Evolutionary conservation across 2,888 invertebrate species (phyloP).

Genomic region (Mechanitis messenoides): DNA sequence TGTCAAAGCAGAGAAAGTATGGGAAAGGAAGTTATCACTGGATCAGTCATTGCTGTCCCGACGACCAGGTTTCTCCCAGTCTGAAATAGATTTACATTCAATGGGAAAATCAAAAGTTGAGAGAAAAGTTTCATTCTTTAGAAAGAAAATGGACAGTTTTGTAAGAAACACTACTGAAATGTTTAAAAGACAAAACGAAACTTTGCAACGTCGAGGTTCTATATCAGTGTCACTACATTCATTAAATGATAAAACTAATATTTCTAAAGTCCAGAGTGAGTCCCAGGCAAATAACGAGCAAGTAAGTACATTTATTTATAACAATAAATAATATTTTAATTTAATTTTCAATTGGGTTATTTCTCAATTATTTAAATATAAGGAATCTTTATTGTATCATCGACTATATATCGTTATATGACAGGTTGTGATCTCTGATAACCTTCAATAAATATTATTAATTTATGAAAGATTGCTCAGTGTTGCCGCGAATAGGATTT

Average conservation of each 20-base stretch:
- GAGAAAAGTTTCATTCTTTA: conserved; percentile 67
- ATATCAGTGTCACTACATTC: conserved; percentile 64
- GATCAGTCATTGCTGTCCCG: conserved; percentile 58
- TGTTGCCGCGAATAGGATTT: not conserved
- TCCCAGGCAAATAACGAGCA: conserved; percentile 10
- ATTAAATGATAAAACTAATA: conserved; percentile 42
- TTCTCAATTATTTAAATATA: too few relatives aligned
- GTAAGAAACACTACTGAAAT: conserved; percentile 66
- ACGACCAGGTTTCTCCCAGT: conserved; percentile 58
- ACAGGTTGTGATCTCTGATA: not conserved
- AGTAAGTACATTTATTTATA: conserved; percentile 11
- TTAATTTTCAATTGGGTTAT: too few relatives aligned
- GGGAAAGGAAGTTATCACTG: conserved; percentile 61
- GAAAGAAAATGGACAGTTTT: conserved; percentile 68
- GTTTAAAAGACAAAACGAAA: conserved; percentile 50
- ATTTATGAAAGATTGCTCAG: not conserved
- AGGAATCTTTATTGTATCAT: too few relatives aligned
- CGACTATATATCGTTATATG: too few relatives aligned
- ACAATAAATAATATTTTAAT: too few relatives aligned
- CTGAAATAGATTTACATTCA: conserved; percentile 62
- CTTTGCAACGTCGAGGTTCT: conserved; percentile 47
- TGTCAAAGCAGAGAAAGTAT: conserved; percentile 12
- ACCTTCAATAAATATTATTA: not conserved
- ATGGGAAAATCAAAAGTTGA: conserved; percentile 65
- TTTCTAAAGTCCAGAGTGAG: conserved; percentile 9